phyloP scores from a whole-genome alignment of 2,113 vertebrate genomes.

The Gasterosteus aculeatus region DNA sequence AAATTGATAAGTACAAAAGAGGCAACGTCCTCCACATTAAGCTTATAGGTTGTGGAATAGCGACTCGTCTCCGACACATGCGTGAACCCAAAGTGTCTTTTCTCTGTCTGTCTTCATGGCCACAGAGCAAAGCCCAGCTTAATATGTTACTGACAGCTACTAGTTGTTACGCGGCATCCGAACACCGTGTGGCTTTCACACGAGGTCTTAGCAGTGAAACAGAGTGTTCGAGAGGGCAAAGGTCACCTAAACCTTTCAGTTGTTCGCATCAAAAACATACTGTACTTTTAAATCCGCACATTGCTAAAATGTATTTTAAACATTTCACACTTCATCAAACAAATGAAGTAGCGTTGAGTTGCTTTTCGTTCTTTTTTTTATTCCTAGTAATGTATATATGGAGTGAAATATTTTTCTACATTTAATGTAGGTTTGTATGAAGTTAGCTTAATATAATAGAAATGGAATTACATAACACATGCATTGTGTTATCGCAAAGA shows the following conservation, averaged over 20 bases:
- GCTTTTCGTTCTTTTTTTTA: not conserved
- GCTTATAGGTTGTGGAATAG: slow-evolving; percentile 33
- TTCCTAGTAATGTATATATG: not conserved
- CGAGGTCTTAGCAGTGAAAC: slow-evolving; percentile 50
- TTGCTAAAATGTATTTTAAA: not conserved
- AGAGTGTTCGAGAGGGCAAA: slow-evolving; percentile 49
- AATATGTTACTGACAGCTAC: slow-evolving; percentile 62
- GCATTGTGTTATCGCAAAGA: not conserved
- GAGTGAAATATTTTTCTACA: not conserved
- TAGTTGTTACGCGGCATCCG: slow-evolving; percentile 61
- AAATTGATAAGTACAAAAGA: not conserved
- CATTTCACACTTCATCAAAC: slow-evolving; percentile 23
- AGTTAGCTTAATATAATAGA: not conserved
- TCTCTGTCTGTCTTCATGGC: slow-evolving; percentile 41
- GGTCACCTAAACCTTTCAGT: slow-evolving; percentile 48
- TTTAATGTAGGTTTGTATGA: not conserved
- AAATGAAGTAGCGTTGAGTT: not conserved
- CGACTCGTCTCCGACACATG: slow-evolving; percentile 27
- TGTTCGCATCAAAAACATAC: slow-evolving; percentile 17
- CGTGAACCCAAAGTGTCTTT: slow-evolving; percentile 36
- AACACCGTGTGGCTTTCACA: slow-evolving; percentile 61
- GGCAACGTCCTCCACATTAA: slow-evolving; percentile 10
- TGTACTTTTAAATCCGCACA: slow-evolving; percentile 1
- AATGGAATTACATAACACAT: not conserved
- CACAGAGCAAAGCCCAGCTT: slow-evolving; percentile 53